These are phyloP conservation scores for Aphelinus certus DNA, from an alignment of 1,140 invertebrate genomes.

Conservation along the genomic window DNA sequence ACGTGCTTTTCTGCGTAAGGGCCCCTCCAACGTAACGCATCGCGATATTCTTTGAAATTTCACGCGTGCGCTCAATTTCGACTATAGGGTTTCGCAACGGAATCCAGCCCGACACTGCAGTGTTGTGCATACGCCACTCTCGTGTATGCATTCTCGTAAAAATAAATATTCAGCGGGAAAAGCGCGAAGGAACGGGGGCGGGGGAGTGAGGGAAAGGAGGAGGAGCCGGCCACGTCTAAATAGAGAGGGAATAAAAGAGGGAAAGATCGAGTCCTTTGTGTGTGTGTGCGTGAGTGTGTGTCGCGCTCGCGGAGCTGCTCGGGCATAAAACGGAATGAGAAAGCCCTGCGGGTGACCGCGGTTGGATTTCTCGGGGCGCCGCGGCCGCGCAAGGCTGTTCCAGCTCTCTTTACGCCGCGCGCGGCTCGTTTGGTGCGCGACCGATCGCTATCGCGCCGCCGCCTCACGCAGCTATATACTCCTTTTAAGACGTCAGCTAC, in stretches of 20 bases:
- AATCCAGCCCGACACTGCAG: too few species aligned
- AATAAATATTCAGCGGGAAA: neutral
- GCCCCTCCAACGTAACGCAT: too few species aligned
- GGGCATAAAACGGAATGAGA: slow-evolving; percentile 15
- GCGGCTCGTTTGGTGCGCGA: slow-evolving; percentile 3
- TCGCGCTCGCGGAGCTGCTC: neutral
- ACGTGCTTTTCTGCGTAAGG: too few species aligned
- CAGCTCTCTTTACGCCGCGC: slow-evolving; percentile 52
- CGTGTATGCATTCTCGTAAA: too few species aligned
- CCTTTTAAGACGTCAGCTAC: slow-evolving; percentile 9
- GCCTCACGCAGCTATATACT: slow-evolving; percentile 16
- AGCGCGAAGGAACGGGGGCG: slow-evolving; percentile 9
- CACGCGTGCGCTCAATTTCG: too few species aligned
- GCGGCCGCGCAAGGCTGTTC: slow-evolving; percentile 43
- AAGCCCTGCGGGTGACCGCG: too few species aligned
- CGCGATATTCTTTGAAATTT: too few species aligned
- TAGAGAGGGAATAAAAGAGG: slow-evolving; percentile 27
- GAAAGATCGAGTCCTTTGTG: slow-evolving; percentile 21
- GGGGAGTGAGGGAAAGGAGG: slow-evolving; percentile 19
- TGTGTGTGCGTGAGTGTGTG: too few species aligned
- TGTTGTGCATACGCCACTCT: too few species aligned
- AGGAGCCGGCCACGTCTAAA: slow-evolving; percentile 11
- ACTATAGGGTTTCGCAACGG: too few species aligned
- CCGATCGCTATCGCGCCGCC: slow-evolving; percentile 15
- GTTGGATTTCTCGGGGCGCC: neutral